Evolutionary conservation across 92 coral and sea anemone species (phyloP).

Genomic region (Zoanthus sansibaricus): DNA sequence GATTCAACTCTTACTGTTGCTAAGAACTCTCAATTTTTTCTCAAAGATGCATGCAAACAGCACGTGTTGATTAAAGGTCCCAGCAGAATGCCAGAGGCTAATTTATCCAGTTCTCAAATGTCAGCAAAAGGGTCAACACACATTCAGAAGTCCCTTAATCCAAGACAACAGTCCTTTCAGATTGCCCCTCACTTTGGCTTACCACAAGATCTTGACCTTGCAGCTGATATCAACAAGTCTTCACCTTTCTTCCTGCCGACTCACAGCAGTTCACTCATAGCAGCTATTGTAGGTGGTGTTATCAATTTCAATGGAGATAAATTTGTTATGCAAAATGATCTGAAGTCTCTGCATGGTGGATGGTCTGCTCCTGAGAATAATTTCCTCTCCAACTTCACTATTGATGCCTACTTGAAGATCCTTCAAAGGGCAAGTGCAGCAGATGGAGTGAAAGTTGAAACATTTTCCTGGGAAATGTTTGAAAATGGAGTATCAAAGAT

Average conservation of each 20-base stretch:
- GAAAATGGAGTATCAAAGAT: slow-evolving; percentile 15
- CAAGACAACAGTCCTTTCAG: background rate
- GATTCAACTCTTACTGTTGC: slow-evolving; percentile 46
- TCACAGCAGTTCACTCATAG: slow-evolving; percentile 29
- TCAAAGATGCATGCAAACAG: slow-evolving; percentile 21
- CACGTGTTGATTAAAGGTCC: slow-evolving; percentile 17
- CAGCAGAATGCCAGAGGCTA: background rate
- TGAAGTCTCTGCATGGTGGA: slow-evolving; percentile 29
- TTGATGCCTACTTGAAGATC: slow-evolving; percentile 34
- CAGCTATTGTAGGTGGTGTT: slow-evolving; percentile 25
- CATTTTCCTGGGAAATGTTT: slow-evolving; percentile 40
- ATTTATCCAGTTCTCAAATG: slow-evolving; percentile 7
- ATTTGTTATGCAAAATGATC: slow-evolving; percentile 20
- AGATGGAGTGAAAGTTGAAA: slow-evolving; percentile 36
- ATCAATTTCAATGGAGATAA: slow-evolving; percentile 30
- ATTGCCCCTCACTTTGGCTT: slow-evolving; percentile 21
- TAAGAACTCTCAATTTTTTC: slow-evolving; percentile 50
- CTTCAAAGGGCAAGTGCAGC: slow-evolving; percentile 22
- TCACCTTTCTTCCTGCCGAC: slow-evolving; percentile 26
- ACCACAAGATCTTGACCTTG: slow-evolving; percentile 20
- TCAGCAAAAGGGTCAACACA: background rate
- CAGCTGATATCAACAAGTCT: slow-evolving; percentile 21
- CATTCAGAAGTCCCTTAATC: background rate
- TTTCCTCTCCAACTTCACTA: slow-evolving; percentile 37
- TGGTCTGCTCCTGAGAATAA: background rate